Base-by-base conservation (phyloP, 30 jellyfish, hydroid and myxozoan genomes). In the Rhopilema esculentum region DNA sequence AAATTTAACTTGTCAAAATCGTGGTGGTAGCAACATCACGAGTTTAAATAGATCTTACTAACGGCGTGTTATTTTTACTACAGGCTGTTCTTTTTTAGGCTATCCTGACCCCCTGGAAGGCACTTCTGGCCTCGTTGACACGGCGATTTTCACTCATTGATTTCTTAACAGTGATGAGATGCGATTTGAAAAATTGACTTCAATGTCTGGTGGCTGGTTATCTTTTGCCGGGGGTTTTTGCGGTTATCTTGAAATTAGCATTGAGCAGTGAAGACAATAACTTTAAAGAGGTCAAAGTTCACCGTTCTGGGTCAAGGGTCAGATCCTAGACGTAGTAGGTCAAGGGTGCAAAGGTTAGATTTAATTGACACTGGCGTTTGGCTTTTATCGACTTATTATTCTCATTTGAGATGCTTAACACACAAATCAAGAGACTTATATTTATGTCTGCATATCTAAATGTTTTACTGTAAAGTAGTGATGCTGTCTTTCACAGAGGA, bases 101-200 rank as follows among this genome's bases (percentile, higher is more conserved):
- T 92, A 79, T 79, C 98, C 95, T 1, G 96, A 83, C 77, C 95
- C 97, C 21, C 57, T 92, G n/a, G 98, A 92, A 50, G 94, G 94
- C 61, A 26, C 92, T 6, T 88, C 91, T 67, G 91, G 93, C 68
- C 77, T 92, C 71, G 91, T 80, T 86, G 98, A 92, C 90, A 79
- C 98, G 24, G 97, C 97, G 50, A 89, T 92, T 53, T 92, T 92
- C 86, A 87, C 96, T 72, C 98, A 92, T 69, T 92, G 79, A 73
- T 20, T 1, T 27, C 53, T 0, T 64, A 12, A 17, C 24, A 12
- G 72, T 4, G 19, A 66, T 22, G n/a, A 23, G 49, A 52, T 16
- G 75, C 32, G 57, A 16, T 31, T 78, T 51, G 79, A 27, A 67
- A 18, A 32, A 48, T 51, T 80, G 81, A 18, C 90, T 72, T 15